Base-by-base conservation (phyloP, 92 coral and sea anemone species). In the Epizoanthus rinbou region DNA sequence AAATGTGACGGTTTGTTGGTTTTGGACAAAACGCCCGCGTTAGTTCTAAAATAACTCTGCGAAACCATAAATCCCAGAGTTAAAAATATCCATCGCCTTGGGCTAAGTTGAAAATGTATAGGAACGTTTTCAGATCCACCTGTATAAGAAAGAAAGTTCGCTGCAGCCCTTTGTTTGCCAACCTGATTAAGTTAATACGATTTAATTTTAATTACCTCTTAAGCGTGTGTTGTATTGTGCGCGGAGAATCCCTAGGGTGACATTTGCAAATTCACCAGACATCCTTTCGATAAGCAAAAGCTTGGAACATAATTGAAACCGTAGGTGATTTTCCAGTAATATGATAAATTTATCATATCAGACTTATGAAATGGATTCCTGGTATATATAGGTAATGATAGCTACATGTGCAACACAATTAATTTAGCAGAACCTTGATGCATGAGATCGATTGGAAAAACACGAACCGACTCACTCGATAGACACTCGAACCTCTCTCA, bases 211-310 rank as follows among this genome's bases (percentile, higher is more conserved):
- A 93, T 91, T 89, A 91, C 90, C 82, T 67, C 35, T 73, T 90
- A 66, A 84, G 97, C 92, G 94, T 91, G 94, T 86, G 94, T 86
- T 85, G 75, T 86, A 84, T 91, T 91, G 91, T 89, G 74, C 63
- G 39, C 28, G 57, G 9, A 23, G 76, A 75, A 81, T 67, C 91
- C 92, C 89, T 85, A 74, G 92, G 81, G 92, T 33, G 92, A 75
- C 94, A 73, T 71, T 91, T 83, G 86, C 85, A 90, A 93, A 90
- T 86, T 90, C 90, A 93, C 86, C 84, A 90, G 94, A 86, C 91
- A 78, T 84, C 89, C 89, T 83, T 89, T 78, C 82, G 91, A 81
- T 81, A 87, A 85, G 88, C 43, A 62, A 85, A 78, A 86, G 87
- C 90, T 35, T 28, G 67, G 80, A 57, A 56, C 70, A 79, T 85